These are phyloP conservation scores for Andrena haemorrhoa DNA, from an alignment of 2,888 invertebrate species.

Conservation along the genomic window DNA sequence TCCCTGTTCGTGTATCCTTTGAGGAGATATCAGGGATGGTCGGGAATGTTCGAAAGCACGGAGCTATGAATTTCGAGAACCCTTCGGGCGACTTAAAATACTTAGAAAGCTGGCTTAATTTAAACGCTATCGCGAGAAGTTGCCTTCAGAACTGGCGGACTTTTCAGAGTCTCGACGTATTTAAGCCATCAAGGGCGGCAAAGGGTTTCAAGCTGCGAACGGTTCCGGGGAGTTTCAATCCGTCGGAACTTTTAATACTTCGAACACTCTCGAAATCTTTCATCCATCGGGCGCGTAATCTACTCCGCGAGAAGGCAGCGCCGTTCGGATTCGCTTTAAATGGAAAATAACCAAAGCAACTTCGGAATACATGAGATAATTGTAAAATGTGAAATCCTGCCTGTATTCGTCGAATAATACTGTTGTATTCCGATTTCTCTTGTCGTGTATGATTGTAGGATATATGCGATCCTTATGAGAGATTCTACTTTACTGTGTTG, in stretches of 20 bases:
- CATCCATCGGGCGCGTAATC: background rate
- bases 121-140: background rate
- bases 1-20: background rate
- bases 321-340: background rate
- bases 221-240: slow-evolving; percentile 1
- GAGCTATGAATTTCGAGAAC: background rate
- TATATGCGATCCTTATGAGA: too few species aligned
- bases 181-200: slow-evolving; percentile 6
- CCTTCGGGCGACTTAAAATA: background rate
- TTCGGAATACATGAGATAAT: background rate
- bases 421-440: background rate
- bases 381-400: background rate
- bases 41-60: background rate
- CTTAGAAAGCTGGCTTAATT: slow-evolving; percentile 9
- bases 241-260: slow-evolving; percentile 4
- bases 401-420: background rate
- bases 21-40: background rate
- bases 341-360: background rate
- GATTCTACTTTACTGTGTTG: too few species aligned
- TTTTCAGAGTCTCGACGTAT: slow-evolving; percentile 13
- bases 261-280: background rate
- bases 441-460: too few species aligned
- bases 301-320: background rate
- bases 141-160: background rate
- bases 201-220: background rate